Base-by-base conservation (phyloP, 2,888 invertebrate species). In the Phortica okadai region DNA sequence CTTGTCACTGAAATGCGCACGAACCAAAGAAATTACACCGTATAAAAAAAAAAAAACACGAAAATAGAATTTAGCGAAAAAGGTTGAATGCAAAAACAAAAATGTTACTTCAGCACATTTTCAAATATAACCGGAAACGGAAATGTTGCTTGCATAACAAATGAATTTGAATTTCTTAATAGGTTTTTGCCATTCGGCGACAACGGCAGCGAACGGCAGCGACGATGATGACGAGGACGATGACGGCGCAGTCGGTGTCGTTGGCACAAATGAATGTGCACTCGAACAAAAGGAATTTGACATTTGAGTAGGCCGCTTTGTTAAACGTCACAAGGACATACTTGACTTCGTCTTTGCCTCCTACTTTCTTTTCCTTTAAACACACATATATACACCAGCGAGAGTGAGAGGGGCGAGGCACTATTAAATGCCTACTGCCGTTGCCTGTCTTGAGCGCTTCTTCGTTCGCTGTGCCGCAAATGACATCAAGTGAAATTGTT, bases 71-170 rank as follows among this genome's bases (percentile, higher is more conserved):
- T 33, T 3, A 58, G 21, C 8, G 16, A 58, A 58, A 58, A 58
- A 58, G n/a, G 58, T 58, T 16, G 14, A 58, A 16, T 7, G 16
- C 41, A 42, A 73, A 14, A 41, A n/a, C n/a, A 33, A 69, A 73
- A 73, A 33, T 42, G 74, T 64, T 50, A 50, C 21, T 74, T 64
- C 64, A 74, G 50, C 74, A 74, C 73, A 64, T 74, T 74, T 64
- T 41, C 74, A 74, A 73, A 73, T 73, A 59, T 85, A 85, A 89
- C 86, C 88, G 89, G 89, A 89, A 89, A 82, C 89, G 89, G 89
- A 89, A 89, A 89, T 88, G 89, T 87, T 83, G 84, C 84, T 85
- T 89, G 89, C 85, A 89, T 89, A 89, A 89, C 87, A 89, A 89
- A 89, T 89, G 86, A 89, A 84, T 84, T 86, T 84, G 82, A 74